These are phyloP conservation scores for Remorina albescens DNA, from an alignment of 2,797 vertebrate genomes.

Conservation along the genomic window DNA sequence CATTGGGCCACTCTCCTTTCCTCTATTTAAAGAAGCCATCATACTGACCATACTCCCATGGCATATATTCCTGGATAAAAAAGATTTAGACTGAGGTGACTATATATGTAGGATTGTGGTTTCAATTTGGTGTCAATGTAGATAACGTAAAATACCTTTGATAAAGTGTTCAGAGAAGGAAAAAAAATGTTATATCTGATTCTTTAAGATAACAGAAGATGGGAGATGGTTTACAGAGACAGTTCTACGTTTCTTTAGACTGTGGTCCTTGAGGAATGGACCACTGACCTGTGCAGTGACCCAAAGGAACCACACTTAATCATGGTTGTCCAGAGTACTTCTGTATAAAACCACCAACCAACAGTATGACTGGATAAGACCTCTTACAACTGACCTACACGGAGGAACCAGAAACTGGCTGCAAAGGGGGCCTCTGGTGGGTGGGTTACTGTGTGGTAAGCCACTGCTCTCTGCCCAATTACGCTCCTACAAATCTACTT, in stretches of 20 bases:
- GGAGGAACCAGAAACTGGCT: conserved; percentile 28
- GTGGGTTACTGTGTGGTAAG: conserved; percentile 49
- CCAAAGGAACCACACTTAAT: conserved; percentile 66
- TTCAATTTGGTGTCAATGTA: not conserved
- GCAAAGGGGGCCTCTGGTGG: conserved; percentile 37
- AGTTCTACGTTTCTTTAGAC: conserved; percentile 20
- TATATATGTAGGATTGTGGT: conserved; percentile 1
- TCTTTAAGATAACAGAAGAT: conserved; percentile 15
- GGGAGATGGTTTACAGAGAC: not conserved
- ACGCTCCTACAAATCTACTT: conserved; percentile 41
- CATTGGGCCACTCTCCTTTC: conserved; percentile 49
- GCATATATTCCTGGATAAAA: conserved; percentile 44
- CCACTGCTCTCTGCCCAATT: conserved; percentile 52
- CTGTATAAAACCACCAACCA: conserved; percentile 66
- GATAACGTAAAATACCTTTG: conserved; percentile 21
- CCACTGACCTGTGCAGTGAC: conserved; percentile 58
- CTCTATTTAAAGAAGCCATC: conserved; percentile 66
- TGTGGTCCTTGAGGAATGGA: conserved; percentile 48
- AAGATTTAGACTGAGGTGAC: conserved; percentile 28
- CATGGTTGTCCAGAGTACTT: conserved; percentile 62
- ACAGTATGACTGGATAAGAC: conserved; percentile 41
- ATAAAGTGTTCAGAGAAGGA: conserved; percentile 5
- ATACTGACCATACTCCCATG: conserved; percentile 36
- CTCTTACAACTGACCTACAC: conserved; percentile 34
- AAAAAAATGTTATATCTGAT: conserved; percentile 2